These are phyloP conservation scores for Holothuria scabra DNA, from an alignment of 53 echinoderm and acorn worm genomes.

Conservation along the genomic window DNA sequence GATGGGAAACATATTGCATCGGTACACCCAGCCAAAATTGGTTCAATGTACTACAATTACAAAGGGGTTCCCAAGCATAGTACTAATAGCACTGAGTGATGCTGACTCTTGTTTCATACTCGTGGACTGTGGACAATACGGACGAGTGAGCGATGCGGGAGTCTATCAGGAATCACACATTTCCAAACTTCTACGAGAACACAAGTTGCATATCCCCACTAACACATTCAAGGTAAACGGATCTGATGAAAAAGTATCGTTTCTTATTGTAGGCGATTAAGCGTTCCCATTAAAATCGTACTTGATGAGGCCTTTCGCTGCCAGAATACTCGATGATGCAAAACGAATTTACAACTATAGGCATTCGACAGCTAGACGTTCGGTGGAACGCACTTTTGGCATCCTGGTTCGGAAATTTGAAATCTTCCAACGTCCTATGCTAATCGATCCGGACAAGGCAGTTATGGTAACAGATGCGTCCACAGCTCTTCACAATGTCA, in stretches of 20 bases:
- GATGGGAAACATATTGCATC: slow-evolving; percentile 49
- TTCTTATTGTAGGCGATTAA: slow-evolving; percentile 51
- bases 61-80: slow-evolving; percentile 55
- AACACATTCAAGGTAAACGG: slow-evolving; percentile 31
- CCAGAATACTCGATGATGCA: slow-evolving; percentile 42
- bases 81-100: slow-evolving; percentile 59
- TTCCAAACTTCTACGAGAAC: slow-evolving; percentile 44
- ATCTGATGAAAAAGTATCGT: slow-evolving; percentile 48
- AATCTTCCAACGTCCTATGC: slow-evolving; percentile 53
- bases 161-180: slow-evolving; percentile 52
- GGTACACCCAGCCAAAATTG: slow-evolving; percentile 49
- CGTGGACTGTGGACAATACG: slow-evolving; percentile 53
- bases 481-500: slow-evolving; percentile 44
- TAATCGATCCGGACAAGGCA: slow-evolving; percentile 43
- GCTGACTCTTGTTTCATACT: slow-evolving; percentile 56
- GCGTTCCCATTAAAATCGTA: slow-evolving; percentile 39
- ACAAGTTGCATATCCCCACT: slow-evolving; percentile 20
- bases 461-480: slow-evolving; percentile 46
- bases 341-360: slow-evolving; percentile 43
- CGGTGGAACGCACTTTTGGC: slow-evolving; percentile 46
- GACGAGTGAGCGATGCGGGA: slow-evolving; percentile 52
- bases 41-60: slow-evolving; percentile 56
- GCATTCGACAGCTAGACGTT: slow-evolving; percentile 34
- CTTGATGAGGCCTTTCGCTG: slow-evolving; percentile 51
- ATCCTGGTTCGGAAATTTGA: slow-evolving; percentile 48